phyloP scores from a whole-genome alignment of 2,888 invertebrate genomes.

The Epinotia nisella region DNA sequence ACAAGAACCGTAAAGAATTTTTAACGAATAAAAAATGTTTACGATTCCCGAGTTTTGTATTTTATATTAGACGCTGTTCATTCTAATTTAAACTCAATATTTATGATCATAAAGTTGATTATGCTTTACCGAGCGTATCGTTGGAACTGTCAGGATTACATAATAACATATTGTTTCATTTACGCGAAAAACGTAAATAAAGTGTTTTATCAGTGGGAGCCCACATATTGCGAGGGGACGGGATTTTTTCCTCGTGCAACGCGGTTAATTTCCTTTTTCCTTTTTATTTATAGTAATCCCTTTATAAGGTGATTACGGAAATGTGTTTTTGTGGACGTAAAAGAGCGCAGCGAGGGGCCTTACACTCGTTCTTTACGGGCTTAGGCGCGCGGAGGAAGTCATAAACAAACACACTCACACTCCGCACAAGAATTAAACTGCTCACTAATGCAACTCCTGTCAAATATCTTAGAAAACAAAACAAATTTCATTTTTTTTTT shows the following conservation, averaged over 20 bases:
- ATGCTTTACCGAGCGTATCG: slow-evolving; percentile 48
- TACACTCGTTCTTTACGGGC: slow-evolving; percentile 63
- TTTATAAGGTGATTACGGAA: slow-evolving; percentile 85
- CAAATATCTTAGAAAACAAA: background rate
- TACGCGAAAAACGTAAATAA: slow-evolving; percentile 76
- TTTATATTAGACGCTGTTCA: slow-evolving; percentile 32
- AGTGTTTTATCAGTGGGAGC: slow-evolving; percentile 83
- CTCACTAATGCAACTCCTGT: slow-evolving; percentile 18
- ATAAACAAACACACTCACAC: slow-evolving; percentile 50
- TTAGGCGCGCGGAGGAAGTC: slow-evolving; percentile 57
- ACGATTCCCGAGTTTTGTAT: slow-evolving; percentile 39
- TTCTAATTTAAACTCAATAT: slow-evolving; percentile 39
- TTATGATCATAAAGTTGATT: slow-evolving; percentile 50
- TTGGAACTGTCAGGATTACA: slow-evolving; percentile 65
- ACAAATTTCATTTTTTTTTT: too few species aligned
- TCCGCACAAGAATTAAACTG: slow-evolving; percentile 29
- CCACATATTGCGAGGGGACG: slow-evolving; percentile 82
- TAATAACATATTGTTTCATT: slow-evolving; percentile 80
- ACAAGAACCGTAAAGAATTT: slow-evolving; percentile 29
- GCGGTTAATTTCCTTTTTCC: slow-evolving; percentile 85
- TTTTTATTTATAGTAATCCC: slow-evolving; percentile 85
- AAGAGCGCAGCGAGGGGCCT: slow-evolving; percentile 81
- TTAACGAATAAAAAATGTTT: slow-evolving; percentile 42
- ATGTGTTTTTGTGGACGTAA: slow-evolving; percentile 84
- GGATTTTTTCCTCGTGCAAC: slow-evolving; percentile 81